Base-by-base conservation (phyloP, 2,888 invertebrate genomes). In the Sipha maydis region DNA sequence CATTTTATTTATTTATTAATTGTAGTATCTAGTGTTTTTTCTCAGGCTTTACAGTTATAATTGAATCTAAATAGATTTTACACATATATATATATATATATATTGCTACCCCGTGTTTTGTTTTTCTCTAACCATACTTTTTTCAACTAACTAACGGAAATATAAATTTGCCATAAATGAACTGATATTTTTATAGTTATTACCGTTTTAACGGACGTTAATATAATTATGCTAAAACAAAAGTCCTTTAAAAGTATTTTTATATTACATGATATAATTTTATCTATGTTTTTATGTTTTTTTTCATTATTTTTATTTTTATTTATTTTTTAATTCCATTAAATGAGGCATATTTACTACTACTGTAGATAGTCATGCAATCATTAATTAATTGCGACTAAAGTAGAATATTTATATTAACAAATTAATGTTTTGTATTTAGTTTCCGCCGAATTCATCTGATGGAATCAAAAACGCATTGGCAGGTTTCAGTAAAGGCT, bases 371-470 rank as follows among this genome's bases (percentile, higher is more conserved):
- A 61, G 83, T 83, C 75, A 61, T 77, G 67, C 67, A 34, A 67
- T 77, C 61, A 67, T 85, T 48, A 67, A 76, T 84, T 84, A 25
- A 41, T 76, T 77, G 77, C 34, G 4, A 9, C 17, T 4, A 31
- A 84, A 67, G n/a, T 76, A 38, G 38, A 14, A 31, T 56, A 56
- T 34, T 2, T 56, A 21, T 79, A 28, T 69, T 69, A 9, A 34
- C 34, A 41, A 8, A 34, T 77, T 77, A 31, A 41, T 28, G 56
- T 67, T 80, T 31, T 88, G 14, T 75, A 75, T 76, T 73, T 48
- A 88, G 88, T 88, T 48, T 82, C 88, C 82, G 7, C 88, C 88
- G 21, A 82, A 82, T 28, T 41, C 80, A 8, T 28, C 82, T 61
- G 82, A 88, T 1, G 82, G 31, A 19, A 88, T 88, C 34, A 48